Base-by-base conservation (phyloP, 2,888 invertebrate genomes). In the Theretra japonica region DNA sequence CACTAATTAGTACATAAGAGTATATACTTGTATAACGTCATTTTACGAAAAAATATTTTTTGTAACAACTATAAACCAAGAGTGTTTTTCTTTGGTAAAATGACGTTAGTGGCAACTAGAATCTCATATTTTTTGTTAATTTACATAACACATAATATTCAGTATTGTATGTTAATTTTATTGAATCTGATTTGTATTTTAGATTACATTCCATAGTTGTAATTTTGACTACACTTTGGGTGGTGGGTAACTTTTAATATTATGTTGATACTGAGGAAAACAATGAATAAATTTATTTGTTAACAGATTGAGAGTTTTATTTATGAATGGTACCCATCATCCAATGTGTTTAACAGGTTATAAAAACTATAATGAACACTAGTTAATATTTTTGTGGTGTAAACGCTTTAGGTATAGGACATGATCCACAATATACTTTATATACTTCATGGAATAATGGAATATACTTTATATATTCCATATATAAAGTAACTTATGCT, bases 251-350 rank as follows among this genome's bases (percentile, higher is more conserved):
- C 83, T 82, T 78, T 75, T 75, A 75, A 23, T 78, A 77, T 77
- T 81, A 79, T 77, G 80, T 79, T 84, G 78, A 82, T 85, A 68
- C 23, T 68, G 50, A 50, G n/a, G 19, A 56, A 59, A 60, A 17
- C 21, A 65, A 79, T 77, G 73, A 86, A 88, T 88, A 87, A 90
- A 89, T 82, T 74, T 81, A 76, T 79, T 83, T 81, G 73, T 75
- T 78, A 69, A 76, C 74, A 70, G 70, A 70, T 82, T 81, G 84
- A 80, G 81, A 83, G 84, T 90, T 91, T 92, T 88, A 89, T 92
- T 92, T 89, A 78, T 30, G 70, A 81, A 82, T 83, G 84, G 78
- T 86, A 90, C 92, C 91, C 91, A 91, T 88, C 90, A 89, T 84
- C 88, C 85, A 84, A 83, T 88, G 79, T 76, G 62, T 70, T 56